Conservation (phyloP, 2,797 vertebrate genomes). For the Chelon auratus region DNA sequence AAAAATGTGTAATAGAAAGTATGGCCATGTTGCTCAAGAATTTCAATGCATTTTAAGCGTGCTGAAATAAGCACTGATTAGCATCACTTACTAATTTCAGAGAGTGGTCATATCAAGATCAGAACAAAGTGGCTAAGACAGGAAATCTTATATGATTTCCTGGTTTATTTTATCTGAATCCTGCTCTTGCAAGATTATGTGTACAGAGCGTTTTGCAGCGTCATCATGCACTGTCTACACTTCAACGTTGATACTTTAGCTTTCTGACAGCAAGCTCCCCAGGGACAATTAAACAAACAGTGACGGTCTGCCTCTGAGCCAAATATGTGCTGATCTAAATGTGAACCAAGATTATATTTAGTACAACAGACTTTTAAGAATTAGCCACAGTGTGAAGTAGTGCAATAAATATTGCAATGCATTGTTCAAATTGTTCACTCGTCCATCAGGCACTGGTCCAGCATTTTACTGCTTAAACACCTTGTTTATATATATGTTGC, state of each 20-base stretch:
- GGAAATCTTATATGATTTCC: not conserved
- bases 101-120: slow-evolving; percentile 1
- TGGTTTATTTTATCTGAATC: not conserved
- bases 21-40: not conserved
- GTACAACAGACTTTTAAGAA: not conserved
- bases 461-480: too few species aligned
- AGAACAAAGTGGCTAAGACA: not conserved
- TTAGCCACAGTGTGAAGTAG: too few species aligned
- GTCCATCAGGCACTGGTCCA: too few species aligned
- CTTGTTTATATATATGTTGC: too few species aligned
- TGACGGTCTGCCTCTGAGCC: slow-evolving; percentile 14
- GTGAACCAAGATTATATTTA: slow-evolving; percentile 44
- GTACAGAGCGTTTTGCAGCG: slow-evolving; percentile 27
- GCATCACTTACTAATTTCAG: slow-evolving; percentile 6
- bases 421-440: too few species aligned
- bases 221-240: slow-evolving; percentile 28
- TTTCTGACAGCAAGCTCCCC: slow-evolving; percentile 18
- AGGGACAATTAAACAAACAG: slow-evolving; percentile 17
- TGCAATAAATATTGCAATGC: too few species aligned
- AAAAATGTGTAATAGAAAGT: not conserved
- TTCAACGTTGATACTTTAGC: slow-evolving; percentile 38
- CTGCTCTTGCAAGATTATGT: not conserved
- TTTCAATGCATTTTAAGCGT: not conserved
- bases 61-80: not conserved
- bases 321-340: slow-evolving; percentile 42